These are phyloP conservation scores for Percopsis transmontana DNA, from an alignment of 2,113 vertebrate genomes.

Conservation along the genomic window DNA sequence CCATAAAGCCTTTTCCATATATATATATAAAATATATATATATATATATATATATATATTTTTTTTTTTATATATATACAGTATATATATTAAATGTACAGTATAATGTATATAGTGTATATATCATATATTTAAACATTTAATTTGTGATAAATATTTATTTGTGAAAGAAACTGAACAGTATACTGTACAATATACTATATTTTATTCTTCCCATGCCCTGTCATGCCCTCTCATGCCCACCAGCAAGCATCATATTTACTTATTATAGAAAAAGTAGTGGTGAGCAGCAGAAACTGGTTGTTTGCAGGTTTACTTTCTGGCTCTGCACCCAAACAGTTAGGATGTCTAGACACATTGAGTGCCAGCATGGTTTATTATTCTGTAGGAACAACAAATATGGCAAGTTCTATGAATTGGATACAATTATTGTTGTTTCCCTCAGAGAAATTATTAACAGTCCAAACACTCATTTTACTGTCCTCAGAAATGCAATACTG, in stretches of 20 bases:
- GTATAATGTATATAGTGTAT: not conserved
- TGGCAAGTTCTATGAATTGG: not conserved
- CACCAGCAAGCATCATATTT: not conserved
- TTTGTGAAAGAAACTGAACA: not conserved
- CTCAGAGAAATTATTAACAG: not conserved
- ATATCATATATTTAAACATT: not conserved
- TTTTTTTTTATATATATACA: not conserved
- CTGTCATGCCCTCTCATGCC: not conserved
- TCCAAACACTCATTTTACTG: not conserved
- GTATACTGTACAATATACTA: not conserved
- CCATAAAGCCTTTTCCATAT: not conserved
- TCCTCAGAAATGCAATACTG: slow-evolving; percentile 9
- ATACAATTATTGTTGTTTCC: not conserved
- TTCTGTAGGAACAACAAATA: slow-evolving; percentile 1
- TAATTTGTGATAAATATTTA: not conserved
- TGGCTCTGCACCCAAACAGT: not conserved
- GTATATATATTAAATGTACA: not conserved
- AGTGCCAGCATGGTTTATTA: slow-evolving; percentile 7
- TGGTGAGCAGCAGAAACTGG: not conserved
- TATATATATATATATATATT: too few species aligned
- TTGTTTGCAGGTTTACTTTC: not conserved
- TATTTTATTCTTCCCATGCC: not conserved
- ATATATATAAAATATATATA: not conserved
- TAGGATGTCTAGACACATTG: not conserved
- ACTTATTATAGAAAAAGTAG: not conserved